Conservation (phyloP, 2,797 vertebrate genomes). For the Enteromius fasciolatus region DNA sequence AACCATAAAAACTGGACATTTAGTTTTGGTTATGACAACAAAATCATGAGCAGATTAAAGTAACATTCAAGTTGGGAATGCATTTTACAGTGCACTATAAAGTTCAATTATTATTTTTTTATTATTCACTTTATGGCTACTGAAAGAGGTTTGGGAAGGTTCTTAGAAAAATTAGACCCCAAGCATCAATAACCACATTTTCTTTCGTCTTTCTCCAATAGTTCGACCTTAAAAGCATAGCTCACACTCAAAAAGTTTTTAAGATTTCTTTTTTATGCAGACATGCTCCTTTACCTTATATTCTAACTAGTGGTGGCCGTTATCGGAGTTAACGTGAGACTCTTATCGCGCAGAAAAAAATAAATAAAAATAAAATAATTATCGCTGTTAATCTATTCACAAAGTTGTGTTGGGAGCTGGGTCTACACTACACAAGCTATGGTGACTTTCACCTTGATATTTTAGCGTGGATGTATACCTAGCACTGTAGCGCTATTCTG, state of each 20-base stretch:
- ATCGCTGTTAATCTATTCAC: too few relatives aligned
- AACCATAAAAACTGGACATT: slow-evolving; percentile 15
- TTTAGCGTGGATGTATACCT: too few relatives aligned
- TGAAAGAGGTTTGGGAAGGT: background rate
- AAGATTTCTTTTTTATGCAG: background rate
- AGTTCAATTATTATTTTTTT: background rate
- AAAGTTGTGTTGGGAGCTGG: too few relatives aligned
- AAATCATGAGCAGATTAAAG: background rate
- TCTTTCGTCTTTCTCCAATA: background rate
- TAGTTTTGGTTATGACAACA: background rate
- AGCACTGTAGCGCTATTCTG: too few relatives aligned
- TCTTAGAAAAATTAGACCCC: background rate
- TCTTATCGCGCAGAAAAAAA: too few relatives aligned
- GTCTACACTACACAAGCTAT: too few relatives aligned
- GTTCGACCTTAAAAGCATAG: background rate
- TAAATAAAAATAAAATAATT: too few relatives aligned
- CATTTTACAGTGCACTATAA: background rate
- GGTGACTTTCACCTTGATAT: too few relatives aligned
- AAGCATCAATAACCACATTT: background rate
- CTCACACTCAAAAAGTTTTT: too few relatives aligned
- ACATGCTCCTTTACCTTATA: background rate
- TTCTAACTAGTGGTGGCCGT: too few relatives aligned
- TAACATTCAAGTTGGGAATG: background rate
- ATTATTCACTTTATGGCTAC: background rate
- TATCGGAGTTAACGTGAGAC: too few relatives aligned